A percentile compares a stretch with the other conserved stretches of the same genome.
phyloP scores from a whole-genome alignment of 2,888 invertebrate genomes.

The Embidobia sp. region DNA sequence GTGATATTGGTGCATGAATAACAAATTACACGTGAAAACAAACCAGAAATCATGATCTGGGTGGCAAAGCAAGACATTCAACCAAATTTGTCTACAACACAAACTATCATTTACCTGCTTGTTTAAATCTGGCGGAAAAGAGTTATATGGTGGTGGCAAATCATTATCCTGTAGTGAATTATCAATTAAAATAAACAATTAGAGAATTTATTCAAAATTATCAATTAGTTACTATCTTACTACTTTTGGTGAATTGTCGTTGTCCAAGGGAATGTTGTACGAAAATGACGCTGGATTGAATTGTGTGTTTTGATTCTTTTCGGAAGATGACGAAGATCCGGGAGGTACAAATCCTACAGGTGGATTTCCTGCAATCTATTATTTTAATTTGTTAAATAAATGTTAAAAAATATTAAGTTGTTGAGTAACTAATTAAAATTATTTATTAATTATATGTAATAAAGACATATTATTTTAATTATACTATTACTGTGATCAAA shows the following conservation, averaged over 20 bases:
- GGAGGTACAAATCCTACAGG: constrained; percentile 76
- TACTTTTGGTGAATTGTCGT: constrained; percentile 74
- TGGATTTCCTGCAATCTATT: constrained; percentile 26
- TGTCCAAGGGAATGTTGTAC: constrained; percentile 87
- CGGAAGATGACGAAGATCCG: constrained; percentile 59
- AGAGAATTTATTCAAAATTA: constrained; percentile 34
- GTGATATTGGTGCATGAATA: not conserved
- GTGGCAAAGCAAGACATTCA: constrained; percentile 1
- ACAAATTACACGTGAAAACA: not conserved
- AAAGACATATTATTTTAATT: too few species aligned
- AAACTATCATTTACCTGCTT: constrained; percentile 85
- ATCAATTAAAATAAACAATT: constrained; percentile 35
- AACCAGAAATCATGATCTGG: constrained; percentile 12
- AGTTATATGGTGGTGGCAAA: constrained; percentile 87
- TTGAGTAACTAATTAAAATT: too few species aligned
- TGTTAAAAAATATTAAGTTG: not conserved
- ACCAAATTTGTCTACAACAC: not conserved
- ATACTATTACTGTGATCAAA: too few species aligned
- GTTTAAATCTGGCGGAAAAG: constrained; percentile 88
- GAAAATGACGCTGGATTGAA: constrained; percentile 82
- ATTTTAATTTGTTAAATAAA: too few species aligned
- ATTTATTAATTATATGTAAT: too few species aligned
- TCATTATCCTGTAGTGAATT: constrained; percentile 84
- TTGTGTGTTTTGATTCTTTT: constrained; percentile 75
- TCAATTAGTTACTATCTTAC: constrained; percentile 64